Evolutionary conservation across 2,888 invertebrate species (phyloP).

Genomic region (Microctonus hyperodae): DNA sequence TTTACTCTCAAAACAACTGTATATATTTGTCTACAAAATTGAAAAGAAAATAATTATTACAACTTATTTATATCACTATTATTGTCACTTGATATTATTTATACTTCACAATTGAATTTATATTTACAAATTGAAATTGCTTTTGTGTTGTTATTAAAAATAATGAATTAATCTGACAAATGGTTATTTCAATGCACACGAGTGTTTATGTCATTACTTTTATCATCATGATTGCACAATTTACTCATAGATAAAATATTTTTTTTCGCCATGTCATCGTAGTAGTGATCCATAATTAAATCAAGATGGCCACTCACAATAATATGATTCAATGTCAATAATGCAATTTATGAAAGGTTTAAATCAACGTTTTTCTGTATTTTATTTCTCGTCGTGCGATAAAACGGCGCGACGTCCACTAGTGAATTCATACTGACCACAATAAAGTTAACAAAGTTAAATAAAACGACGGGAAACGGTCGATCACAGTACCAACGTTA

Average conservation of each 20-base stretch:
- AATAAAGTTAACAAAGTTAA: neutral
- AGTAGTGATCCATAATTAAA: no score
- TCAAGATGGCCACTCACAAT: no score
- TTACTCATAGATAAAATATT: no score
- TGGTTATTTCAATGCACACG: neutral
- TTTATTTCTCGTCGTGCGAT: neutral
- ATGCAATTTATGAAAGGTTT: no score
- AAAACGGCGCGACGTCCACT: neutral
- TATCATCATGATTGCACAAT: no score
- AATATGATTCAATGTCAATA: no score
- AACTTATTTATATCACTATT: neutral
- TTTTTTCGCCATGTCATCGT: no score
- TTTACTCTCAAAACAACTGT: neutral
- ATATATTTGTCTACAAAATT: neutral
- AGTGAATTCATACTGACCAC: neutral
- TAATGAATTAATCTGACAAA: no score
- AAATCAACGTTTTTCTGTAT: neutral
- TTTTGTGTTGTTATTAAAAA: no score
- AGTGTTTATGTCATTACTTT: neutral
- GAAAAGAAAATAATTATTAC: neutral
- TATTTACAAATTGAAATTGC: neutral
- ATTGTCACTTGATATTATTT: neutral
- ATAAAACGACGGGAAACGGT: slow-evolving; percentile 11
- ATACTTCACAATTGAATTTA: neutral
- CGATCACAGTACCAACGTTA: slow-evolving; percentile 9